Base-by-base conservation (phyloP, 2,888 invertebrate genomes). In the Heteromurus nitidus region DNA sequence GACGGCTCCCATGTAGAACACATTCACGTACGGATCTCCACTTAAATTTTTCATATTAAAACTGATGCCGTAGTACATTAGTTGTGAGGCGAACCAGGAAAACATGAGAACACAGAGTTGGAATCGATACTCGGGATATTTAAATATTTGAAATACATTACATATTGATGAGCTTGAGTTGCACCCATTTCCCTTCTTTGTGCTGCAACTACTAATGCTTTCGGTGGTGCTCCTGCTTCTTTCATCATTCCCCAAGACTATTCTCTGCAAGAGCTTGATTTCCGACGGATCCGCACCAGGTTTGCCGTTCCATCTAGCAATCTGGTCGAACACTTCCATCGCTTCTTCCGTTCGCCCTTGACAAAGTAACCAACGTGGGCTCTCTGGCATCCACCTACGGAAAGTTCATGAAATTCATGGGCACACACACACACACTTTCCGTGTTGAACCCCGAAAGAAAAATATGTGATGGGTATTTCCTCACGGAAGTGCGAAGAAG, bases 241-340 rank as follows among this genome's bases (percentile, higher is more conserved):
- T 18, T 68, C 64, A 47, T 28, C 24, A 36, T 44, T 64, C 50
- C 53, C 75, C n/a, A 73, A 30, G 26, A 84, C 70, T 9, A 24
- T 24, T 24, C 31, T 81, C 36, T 84, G 84, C 1, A 84, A 28
- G 9, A 28, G 28, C 65, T 83, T 68, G 11, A 87, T 47, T 22
- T 68, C 77, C 64, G 69, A 68, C 9, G 82, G 50, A 53, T 84
- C 77, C 26, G 84, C 13, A n/a, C 31, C 24, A 3, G 75, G 68
- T 22, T 70, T 73, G 18, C 82, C 50, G 28, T 86, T 87, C 86
- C 85, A 85, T 82, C 76, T 85, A 28, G 87, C 85, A 64, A 86
- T 86, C 69, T 84, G 64, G 11, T 85, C 80, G 30, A 87, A 84
- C 3, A 84, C 86, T 65, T 80, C 70, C 11, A 84, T 74, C 0